These are phyloP conservation scores for Trissolcus brochymenae DNA, from an alignment of 2,888 invertebrate genomes.

Conservation along the genomic window DNA sequence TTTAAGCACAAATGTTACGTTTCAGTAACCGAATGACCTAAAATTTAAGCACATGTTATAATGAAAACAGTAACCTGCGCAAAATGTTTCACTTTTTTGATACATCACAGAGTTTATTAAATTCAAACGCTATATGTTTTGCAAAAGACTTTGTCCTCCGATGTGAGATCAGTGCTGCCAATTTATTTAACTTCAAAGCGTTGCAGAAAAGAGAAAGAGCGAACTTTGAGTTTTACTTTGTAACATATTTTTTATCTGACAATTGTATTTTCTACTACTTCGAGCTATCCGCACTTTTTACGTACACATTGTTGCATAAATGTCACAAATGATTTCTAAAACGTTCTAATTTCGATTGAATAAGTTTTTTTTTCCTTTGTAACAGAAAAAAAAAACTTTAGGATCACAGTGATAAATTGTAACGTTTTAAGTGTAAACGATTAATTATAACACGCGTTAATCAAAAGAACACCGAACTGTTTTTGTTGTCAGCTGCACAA, in stretches of 20 bases:
- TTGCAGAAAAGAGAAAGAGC: neutral
- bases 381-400: no score
- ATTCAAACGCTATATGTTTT: slow-evolving; percentile 3
- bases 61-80: neutral
- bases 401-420: slow-evolving; percentile 7
- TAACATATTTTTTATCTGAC: no score
- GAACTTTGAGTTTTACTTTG: no score
- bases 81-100: neutral
- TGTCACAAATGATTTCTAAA: no score
- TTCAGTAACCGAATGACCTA: slow-evolving; percentile 25
- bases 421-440: slow-evolving; percentile 15
- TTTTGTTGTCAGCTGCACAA: slow-evolving; percentile 10
- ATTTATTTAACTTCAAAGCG: slow-evolving; percentile 12
- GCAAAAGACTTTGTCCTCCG: slow-evolving; percentile 22
- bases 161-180: slow-evolving; percentile 18
- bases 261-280: no score
- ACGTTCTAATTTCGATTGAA: no score
- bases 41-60: neutral
- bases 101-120: no score
- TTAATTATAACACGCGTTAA: slow-evolving; percentile 16
- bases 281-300: no score
- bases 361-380: no score
- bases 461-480: slow-evolving; percentile 5
- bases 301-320: no score
- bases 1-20: slow-evolving; percentile 32